Percentiles rank a stretch among this genome's conserved stretches.
These are phyloP conservation scores for Brachypteracias leptosomus DNA, from an alignment of 2,113 vertebrate species.

Conservation along the genomic window DNA sequence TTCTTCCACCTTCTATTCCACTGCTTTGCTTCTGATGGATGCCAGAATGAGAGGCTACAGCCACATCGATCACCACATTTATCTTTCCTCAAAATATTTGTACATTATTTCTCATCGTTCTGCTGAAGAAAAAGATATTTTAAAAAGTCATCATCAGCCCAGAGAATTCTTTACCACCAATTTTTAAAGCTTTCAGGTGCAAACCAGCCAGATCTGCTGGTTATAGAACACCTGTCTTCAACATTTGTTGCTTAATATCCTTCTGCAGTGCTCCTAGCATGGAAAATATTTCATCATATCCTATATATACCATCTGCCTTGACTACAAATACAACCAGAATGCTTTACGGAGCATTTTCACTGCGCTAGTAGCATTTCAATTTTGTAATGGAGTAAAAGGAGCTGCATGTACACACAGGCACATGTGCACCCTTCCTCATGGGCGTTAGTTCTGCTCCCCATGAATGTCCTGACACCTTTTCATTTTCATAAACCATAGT, in stretches of 20 bases:
- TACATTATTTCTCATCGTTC: not conserved
- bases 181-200: not conserved
- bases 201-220: not conserved
- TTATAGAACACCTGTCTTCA: not conserved
- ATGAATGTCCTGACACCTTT: not conserved
- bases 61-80: fast-evolving
- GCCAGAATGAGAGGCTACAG: not conserved
- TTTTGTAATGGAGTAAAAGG: not conserved
- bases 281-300: not conserved
- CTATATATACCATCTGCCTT: not conserved
- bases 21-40: not conserved
- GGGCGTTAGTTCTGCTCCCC: not conserved
- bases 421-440: not conserved
- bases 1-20: not conserved
- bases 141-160: not conserved
- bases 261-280: not conserved
- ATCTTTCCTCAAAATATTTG: not conserved
- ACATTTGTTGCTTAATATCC: not conserved
- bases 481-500: not conserved
- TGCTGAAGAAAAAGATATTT: not conserved
- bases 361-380: not conserved
- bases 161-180: not conserved
- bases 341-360: not conserved
- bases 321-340: not conserved
- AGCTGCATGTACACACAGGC: not conserved